Conservation (phyloP, 2,888 invertebrate genomes). For the Crioceris asparagi region DNA sequence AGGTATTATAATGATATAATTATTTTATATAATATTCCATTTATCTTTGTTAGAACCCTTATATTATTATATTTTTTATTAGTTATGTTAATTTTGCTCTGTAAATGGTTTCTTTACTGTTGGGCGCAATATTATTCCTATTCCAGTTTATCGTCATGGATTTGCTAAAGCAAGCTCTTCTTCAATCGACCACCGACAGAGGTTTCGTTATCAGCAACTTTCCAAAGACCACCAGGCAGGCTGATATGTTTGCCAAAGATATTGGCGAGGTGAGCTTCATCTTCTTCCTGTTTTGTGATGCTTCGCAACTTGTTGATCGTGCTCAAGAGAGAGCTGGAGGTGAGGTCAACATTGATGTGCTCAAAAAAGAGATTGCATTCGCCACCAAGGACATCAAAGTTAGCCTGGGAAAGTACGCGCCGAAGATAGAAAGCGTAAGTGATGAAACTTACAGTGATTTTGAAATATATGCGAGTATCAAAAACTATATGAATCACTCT, state of each 20-base stretch:
- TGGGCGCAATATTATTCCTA: conserved; percentile 12
- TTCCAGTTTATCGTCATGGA: conserved; percentile 44
- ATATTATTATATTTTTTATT: no score
- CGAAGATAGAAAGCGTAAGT: conserved; percentile 17
- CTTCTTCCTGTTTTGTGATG: conserved; percentile 27
- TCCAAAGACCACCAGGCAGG: conserved; percentile 41
- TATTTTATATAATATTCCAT: background rate
- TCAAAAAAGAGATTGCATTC: conserved; percentile 18
- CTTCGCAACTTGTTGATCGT: conserved; percentile 20
- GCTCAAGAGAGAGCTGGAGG: conserved; percentile 13
- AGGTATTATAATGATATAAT: no score
- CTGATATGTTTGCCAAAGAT: conserved; percentile 30
- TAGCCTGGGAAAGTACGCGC: conserved; percentile 13
- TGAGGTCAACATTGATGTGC: conserved; percentile 8
- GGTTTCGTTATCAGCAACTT: conserved; percentile 48
- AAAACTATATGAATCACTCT: no score
- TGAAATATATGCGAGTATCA: no score
- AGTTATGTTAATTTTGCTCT: no score
- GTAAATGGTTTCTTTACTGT: no score
- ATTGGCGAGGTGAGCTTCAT: conserved; percentile 29
- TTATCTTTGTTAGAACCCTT: background rate
- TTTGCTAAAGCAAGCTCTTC: conserved; percentile 46
- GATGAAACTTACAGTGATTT: no score
- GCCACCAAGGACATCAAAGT: conserved; percentile 25
- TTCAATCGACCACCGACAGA: conserved; percentile 37